A percentile compares a stretch with the other conserved stretches of the same genome.
These are phyloP conservation scores for Acronicta psi DNA, from an alignment of 2,888 invertebrate genomes.

Conservation along the genomic window DNA sequence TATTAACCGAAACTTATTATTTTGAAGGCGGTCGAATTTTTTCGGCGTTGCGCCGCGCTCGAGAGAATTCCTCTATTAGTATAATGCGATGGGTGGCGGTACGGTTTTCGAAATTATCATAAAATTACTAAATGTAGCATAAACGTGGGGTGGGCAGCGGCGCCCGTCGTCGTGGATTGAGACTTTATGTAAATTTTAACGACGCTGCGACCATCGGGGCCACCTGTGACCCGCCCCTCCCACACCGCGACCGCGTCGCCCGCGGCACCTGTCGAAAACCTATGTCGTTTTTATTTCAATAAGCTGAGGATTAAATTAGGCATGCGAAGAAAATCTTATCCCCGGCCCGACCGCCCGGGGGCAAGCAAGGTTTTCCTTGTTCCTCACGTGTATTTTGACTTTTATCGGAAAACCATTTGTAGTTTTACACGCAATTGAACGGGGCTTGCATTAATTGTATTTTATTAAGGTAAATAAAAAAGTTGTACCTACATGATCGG, in stretches of 20 bases:
- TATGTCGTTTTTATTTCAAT: slow-evolving; percentile 89
- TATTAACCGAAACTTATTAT: slow-evolving; percentile 86
- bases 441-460: slow-evolving; percentile 54
- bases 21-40: slow-evolving; percentile 81
- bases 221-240: slow-evolving; percentile 84
- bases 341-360: slow-evolving; percentile 61
- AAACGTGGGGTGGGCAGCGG: slow-evolving; percentile 87
- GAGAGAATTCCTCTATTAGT: slow-evolving; percentile 86
- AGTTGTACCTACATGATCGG: too few relatives aligned
- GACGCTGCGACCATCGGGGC: slow-evolving; percentile 88
- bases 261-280: slow-evolving; percentile 88
- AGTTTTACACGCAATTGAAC: slow-evolving; percentile 54
- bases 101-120: slow-evolving; percentile 89
- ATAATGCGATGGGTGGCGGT: slow-evolving; percentile 89
- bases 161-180: slow-evolving; percentile 86
- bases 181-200: slow-evolving; percentile 90
- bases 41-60: slow-evolving; percentile 73
- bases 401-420: slow-evolving; percentile 59
- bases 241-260: slow-evolving; percentile 63
- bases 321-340: slow-evolving; percentile 77
- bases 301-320: slow-evolving; percentile 88
- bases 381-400: slow-evolving; percentile 63
- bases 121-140: slow-evolving; percentile 90
- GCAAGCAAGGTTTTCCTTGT: slow-evolving; percentile 69
- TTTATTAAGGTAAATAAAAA: slow-evolving; percentile 36